phyloP scores from a whole-genome alignment of 2,797 vertebrate species.

The Eidolon dupreanum region DNA sequence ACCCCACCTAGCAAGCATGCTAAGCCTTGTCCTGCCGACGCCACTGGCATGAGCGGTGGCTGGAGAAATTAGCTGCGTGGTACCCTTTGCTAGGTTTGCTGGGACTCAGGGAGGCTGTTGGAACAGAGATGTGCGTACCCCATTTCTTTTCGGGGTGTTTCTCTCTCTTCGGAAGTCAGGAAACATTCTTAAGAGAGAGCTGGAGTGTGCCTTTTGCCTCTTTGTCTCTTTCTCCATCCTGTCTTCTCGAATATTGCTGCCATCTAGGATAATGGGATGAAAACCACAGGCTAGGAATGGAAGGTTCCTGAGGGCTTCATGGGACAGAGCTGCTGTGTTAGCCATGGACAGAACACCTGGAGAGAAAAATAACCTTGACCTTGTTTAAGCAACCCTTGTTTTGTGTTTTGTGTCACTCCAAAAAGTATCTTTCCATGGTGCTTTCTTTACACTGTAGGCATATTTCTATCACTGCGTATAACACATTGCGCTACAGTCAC shows the following conservation, averaged over 20 bases:
- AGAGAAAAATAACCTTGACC: not conserved
- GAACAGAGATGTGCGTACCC: constrained; percentile 67
- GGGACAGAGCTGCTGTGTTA: not conserved
- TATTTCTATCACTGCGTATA: not conserved
- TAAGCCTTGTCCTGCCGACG: constrained; percentile 73
- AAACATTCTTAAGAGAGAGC: not conserved
- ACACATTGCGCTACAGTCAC: not conserved
- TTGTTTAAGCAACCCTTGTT: not conserved
- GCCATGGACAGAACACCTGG: not conserved
- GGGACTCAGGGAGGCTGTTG: constrained; percentile 35
- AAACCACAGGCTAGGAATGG: not conserved
- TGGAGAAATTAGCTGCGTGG: constrained; percentile 61
- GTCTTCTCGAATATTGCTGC: not conserved
- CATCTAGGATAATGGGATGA: not conserved
- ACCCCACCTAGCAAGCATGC: constrained; percentile 65
- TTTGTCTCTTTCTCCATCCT: not conserved
- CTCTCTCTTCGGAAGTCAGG: constrained; percentile 68
- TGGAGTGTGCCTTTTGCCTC: not conserved
- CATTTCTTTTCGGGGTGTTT: constrained; percentile 69
- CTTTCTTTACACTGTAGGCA: not conserved
- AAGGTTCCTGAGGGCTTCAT: not conserved
- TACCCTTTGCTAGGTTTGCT: constrained; percentile 55
- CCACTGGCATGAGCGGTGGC: constrained; percentile 68
- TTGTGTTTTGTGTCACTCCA: not conserved
- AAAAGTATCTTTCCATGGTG: not conserved